Evolutionary conservation across 64 coral and sea anemone species (phyloP), one percentile per base, ranked within the genome.

Genomic region (Actinia equina): DNA sequence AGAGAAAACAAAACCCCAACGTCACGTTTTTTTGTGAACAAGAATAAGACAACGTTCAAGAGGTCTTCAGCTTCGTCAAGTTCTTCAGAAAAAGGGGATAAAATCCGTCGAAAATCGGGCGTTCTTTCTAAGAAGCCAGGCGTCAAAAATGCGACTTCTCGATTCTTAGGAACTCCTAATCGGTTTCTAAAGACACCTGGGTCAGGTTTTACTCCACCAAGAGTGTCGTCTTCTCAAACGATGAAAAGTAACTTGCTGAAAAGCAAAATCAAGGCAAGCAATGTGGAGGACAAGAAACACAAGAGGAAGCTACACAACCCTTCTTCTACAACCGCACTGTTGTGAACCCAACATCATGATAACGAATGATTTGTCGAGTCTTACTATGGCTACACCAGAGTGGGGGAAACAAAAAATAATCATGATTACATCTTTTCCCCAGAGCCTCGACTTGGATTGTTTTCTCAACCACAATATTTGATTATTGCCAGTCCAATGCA

Each of bases 291-390:
- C 30, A 63, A 85, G 17, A 23, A 85, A 60, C 83, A 41, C 53
- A 85, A 85, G 52, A 85, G 83, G 45, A 85, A 85, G 52, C 15
- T 85, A 20, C 83, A 85, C 41, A 85, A 85, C 26, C 83, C 83
- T 12, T 15, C 55, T 74, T n/a, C 69, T 74, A 41, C 41, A 15
- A n/a, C 23, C 2, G 69, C 11, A 1, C 7, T 74, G 11, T 25
- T 18, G 3, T 74, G 69, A 74, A 30, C 15, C 26, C 8, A 41
- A 37, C 11, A 41, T 30, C 69, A 25, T 74, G 69, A 25, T 18
- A 11, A 74, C 14, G 12, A 26, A 49, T 49, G 7, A 49, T 49
- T 8, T 49, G 46, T 49, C 7, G 2, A 49, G 7, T 49, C 46
- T 49, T 8, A 8, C 4, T 49, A 37, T 0, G 30, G 30, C 30